Percentiles rank a stretch among this genome's conserved stretches.
Evolutionary conservation across 2,113 vertebrate species (phyloP).

Genomic region (Antennarius striatus): DNA sequence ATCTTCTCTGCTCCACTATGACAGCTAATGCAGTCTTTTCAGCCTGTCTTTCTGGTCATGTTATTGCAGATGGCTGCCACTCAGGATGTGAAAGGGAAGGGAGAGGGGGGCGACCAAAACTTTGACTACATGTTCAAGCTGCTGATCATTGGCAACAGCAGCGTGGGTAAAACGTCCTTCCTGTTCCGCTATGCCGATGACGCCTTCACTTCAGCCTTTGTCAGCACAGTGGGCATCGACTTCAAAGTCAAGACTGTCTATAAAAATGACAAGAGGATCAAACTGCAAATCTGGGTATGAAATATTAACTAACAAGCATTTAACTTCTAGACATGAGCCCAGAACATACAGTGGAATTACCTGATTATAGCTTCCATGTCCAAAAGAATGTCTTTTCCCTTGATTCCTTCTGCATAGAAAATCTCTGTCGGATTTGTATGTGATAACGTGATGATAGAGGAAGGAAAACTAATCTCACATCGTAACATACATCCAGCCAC

Average conservation of each 20-base stretch:
- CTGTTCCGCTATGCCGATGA: conserved; percentile 97
- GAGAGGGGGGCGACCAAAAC: conserved; percentile 90
- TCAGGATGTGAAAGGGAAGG: conserved; percentile 89
- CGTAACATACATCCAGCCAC: background rate
- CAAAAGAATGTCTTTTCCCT: no score
- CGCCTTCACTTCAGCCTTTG: conserved; percentile 96
- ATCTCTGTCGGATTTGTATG: no score
- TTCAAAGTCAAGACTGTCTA: conserved; percentile 99
- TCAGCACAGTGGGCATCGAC: conserved; percentile 98
- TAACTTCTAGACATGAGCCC: conserved; percentile 19
- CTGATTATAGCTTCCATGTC: no score
- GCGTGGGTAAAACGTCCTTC: conserved; percentile 93
- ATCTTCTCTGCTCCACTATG: conserved; percentile 1
- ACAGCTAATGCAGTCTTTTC: conserved; percentile 19
- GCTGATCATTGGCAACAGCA: conserved; percentile 94
- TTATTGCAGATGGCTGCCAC: conserved; percentile 86
- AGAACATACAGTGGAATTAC: no score
- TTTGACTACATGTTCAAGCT: conserved; percentile 97
- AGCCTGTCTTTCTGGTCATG: background rate
- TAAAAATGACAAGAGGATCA: conserved; percentile 98
- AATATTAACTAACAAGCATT: conserved; percentile 12
- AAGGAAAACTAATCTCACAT: background rate
- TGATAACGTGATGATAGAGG: no score
- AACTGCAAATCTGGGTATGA: conserved; percentile 97
- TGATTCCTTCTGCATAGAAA: no score